phyloP scores from a whole-genome alignment of 2,797 vertebrate species.

The Nannoperca obscura region DNA sequence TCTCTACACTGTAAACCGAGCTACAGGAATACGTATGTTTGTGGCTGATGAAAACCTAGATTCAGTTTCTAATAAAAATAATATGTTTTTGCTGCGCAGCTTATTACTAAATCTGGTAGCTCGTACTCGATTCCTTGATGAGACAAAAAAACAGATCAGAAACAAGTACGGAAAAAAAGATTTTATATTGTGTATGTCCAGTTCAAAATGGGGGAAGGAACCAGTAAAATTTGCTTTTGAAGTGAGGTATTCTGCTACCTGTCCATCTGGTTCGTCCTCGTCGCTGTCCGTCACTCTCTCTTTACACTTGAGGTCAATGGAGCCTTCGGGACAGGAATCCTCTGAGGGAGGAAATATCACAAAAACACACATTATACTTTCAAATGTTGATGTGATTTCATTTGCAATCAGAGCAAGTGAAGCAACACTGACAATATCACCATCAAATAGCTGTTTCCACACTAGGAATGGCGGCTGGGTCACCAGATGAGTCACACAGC shows the following conservation, averaged over 20 bases:
- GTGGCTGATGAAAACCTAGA: neutral
- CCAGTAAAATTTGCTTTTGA: neutral
- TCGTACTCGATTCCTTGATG: neutral
- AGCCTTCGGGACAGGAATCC: conserved; percentile 89
- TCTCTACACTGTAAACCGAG: neutral
- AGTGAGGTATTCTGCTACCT: conserved; percentile 74
- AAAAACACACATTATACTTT: neutral
- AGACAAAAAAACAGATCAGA: neutral
- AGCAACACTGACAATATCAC: neutral
- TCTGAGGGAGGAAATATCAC: conserved; percentile 69
- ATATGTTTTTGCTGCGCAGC: neutral
- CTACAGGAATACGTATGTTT: neutral
- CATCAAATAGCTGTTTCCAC: conserved; percentile 4
- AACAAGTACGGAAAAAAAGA: neutral
- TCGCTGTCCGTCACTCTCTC: conserved; percentile 94
- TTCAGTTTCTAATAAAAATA: neutral
- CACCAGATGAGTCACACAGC: conserved; percentile 29
- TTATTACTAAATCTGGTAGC: neutral
- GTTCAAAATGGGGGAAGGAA: neutral
- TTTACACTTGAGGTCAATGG: conserved; percentile 95
- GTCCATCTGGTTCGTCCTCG: conserved; percentile 89
- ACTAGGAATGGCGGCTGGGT: neutral
- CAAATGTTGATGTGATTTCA: neutral
- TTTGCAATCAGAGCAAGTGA: neutral
- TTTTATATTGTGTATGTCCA: neutral